Percentiles rank a stretch among this genome's conserved stretches.
Evolutionary conservation across 2,888 invertebrate species (phyloP).

Genomic region (Drosophila niveifrons): DNA sequence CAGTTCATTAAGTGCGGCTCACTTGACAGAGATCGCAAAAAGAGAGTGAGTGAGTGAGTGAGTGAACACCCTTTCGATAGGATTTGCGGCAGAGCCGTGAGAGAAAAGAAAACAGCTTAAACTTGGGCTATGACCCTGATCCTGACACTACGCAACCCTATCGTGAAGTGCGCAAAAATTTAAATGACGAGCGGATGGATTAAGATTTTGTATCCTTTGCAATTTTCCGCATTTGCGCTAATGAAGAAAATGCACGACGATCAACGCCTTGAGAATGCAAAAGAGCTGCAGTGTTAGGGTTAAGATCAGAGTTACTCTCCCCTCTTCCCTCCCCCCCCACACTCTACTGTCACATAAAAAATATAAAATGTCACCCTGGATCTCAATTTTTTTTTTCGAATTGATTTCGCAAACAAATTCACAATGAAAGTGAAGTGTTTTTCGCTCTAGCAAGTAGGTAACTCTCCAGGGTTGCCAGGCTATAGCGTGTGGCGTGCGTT

Average conservation of each 20-base stretch:
- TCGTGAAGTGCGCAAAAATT: conserved; percentile 71
- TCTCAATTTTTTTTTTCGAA: conserved; percentile 26
- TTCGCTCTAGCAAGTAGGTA: conserved; percentile 5
- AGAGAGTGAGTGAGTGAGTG: conserved; percentile 15
- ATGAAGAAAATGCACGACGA: conserved; percentile 43
- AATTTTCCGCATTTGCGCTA: conserved; percentile 77
- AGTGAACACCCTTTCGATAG: conserved; percentile 43
- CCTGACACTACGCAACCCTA: conserved; percentile 1
- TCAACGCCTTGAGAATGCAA: conserved; percentile 27
- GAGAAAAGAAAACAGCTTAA: conserved; percentile 66
- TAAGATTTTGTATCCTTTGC: conserved; percentile 67
- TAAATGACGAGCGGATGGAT: conserved; percentile 62
- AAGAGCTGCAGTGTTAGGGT: conserved; percentile 8
- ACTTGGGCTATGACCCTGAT: neutral
- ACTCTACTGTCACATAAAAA: neutral
- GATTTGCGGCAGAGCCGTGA: conserved; percentile 64
- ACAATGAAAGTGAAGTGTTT: conserved; percentile 26
- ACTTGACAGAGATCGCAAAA: conserved; percentile 64
- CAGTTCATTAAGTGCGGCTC: conserved; percentile 77
- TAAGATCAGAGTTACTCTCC: neutral
- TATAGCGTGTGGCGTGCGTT: conserved; percentile 49
- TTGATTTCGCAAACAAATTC: conserved; percentile 68
- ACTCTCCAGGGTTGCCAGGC: conserved; percentile 3
- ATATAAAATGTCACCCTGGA: conserved; percentile 2
- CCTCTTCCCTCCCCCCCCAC: neutral